Base-by-base conservation (phyloP, 2,797 vertebrate species). In the Hydrophis major region DNA sequence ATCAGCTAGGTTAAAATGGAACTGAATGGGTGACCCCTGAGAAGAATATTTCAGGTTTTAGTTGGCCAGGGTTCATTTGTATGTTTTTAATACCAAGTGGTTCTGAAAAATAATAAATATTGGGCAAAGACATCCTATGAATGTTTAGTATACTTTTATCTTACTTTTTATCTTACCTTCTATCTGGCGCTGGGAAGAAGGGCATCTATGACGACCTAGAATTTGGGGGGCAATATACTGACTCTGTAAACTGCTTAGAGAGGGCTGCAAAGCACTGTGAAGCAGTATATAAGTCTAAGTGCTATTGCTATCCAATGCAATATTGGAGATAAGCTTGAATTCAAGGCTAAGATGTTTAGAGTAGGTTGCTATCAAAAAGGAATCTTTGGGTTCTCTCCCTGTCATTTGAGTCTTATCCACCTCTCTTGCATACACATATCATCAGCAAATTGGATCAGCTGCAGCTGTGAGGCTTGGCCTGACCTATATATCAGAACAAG, bases 401-500 rank as follows among this genome's bases (percentile, higher is more conserved):
- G 22, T 56, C 74, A 47, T 88, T 28, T 87, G 78, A 37, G 61
- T 28, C 37, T 88, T 53, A n/a, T 47, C 57, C 86, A 53, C 60
- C 16, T 56, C 59, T 66, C 7, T 32, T n/a, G 6, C 22, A 28
- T 56, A 32, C 42, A 42, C n/a, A 89, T n/a, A 53, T 20, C 63
- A 59, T 32, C n/a, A 28, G 63, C 66, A 93, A 56, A 93, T 42
- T 93, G 93, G 93, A 92, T 95, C 91, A 92, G 88, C 90, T 59
- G 89, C 27, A 66, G 88, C 94, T 90, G 95, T 91, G 94, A 93
- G 93, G 91, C 91, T 94, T 87, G 94, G 95, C 91, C 6, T 97
- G 97, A 97, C 97, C 97, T 96, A 97, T 92, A 97, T 97, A 96
- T 94, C 91, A 16, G 57, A 63, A 74, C 47, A 3, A 22, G 59